Conservation (phyloP, 2,797 vertebrate species). For the Iguana delicatissima region DNA sequence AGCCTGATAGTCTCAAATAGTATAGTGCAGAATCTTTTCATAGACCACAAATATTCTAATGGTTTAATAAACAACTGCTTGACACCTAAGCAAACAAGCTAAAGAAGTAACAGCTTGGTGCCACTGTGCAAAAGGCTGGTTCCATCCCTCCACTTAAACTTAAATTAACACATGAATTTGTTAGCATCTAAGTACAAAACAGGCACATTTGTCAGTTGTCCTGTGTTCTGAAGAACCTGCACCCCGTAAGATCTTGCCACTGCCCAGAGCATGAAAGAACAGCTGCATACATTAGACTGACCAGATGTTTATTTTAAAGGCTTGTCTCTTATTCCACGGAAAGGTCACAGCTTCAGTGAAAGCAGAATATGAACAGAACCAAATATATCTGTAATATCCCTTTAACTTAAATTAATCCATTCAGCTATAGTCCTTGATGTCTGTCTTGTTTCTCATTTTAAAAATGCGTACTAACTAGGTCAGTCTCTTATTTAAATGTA, state of each 20-base stretch:
- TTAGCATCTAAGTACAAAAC: background rate
- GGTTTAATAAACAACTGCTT: background rate
- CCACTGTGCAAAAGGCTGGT: background rate
- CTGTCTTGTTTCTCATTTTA: background rate
- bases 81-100: background rate
- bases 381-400: background rate
- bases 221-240: slow-evolving; percentile 1
- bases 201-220: background rate
- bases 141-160: background rate
- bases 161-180: slow-evolving; percentile 7
- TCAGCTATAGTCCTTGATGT: background rate
- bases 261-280: background rate
- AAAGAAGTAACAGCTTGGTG: background rate
- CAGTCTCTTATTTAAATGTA: background rate
- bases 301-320: background rate
- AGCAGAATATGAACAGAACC: background rate
- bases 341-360: background rate
- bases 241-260: background rate
- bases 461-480: background rate
- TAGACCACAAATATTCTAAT: background rate
- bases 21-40: background rate
- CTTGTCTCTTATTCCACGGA: background rate
- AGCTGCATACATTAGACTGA: background rate
- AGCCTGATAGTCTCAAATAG: background rate
- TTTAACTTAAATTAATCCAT: background rate